These are phyloP conservation scores for Drosophila kuntzei DNA, from an alignment of 2,888 invertebrate genomes.

Conservation along the genomic window DNA sequence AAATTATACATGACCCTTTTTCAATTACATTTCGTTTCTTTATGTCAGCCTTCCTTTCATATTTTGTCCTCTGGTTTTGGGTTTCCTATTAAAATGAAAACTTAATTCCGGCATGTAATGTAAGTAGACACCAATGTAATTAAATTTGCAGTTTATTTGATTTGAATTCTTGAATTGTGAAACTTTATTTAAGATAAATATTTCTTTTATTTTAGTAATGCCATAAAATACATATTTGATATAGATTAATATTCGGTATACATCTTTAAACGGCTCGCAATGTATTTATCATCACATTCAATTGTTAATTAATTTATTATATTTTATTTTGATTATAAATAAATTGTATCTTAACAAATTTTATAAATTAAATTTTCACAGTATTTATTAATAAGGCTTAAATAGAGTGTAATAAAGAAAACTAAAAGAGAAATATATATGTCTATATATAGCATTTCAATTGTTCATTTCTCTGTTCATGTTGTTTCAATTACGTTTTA, in stretches of 20 bases:
- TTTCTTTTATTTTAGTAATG: not conserved
- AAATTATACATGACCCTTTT: slow-evolving; percentile 26
- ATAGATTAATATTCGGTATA: slow-evolving; percentile 7
- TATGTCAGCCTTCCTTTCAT: slow-evolving; percentile 6
- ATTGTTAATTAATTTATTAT: slow-evolving; percentile 23
- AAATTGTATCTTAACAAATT: slow-evolving; percentile 1
- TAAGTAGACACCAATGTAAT: slow-evolving; percentile 5
- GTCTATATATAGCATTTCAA: not conserved
- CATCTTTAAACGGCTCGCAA: slow-evolving; percentile 45
- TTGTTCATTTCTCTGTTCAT: not conserved
- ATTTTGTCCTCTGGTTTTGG: not conserved
- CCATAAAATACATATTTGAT: slow-evolving; percentile 20
- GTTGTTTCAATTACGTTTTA: not conserved
- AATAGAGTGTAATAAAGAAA: not conserved
- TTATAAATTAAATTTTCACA: not conserved
- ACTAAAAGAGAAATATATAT: not conserved
- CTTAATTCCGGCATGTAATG: not conserved
- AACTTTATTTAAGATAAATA: slow-evolving; percentile 17
- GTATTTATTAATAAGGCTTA: not conserved
- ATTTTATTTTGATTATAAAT: not conserved
- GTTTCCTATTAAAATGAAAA: slow-evolving; percentile 6
- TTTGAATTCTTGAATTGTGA: slow-evolving; percentile 17
- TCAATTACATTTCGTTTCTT: slow-evolving; percentile 32
- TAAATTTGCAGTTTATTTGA: slow-evolving; percentile 14
- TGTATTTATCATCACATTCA: slow-evolving; percentile 57